These are phyloP conservation scores for Zalophus californianus DNA, from an alignment of 2,797 vertebrate species.

Conservation along the genomic window DNA sequence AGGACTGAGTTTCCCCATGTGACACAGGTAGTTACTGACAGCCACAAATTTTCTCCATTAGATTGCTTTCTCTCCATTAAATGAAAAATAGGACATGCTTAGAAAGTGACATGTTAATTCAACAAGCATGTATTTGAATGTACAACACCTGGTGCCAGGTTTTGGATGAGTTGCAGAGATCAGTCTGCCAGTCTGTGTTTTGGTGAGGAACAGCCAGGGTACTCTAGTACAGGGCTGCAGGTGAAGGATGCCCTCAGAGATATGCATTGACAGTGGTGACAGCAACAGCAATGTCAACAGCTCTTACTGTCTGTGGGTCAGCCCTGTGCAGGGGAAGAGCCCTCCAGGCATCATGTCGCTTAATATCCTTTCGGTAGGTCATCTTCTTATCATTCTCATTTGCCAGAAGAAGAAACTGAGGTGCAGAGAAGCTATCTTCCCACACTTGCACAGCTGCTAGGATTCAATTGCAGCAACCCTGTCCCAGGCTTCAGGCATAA, in stretches of 20 bases:
- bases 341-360: not conserved
- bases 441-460: not conserved
- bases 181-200: not conserved
- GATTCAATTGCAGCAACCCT: not conserved
- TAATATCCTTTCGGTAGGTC: not conserved
- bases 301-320: not conserved
- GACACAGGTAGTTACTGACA: not conserved
- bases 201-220: not conserved
- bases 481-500: not conserved
- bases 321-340: not conserved
- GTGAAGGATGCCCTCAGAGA: not conserved
- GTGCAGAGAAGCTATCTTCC: not conserved
- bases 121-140: not conserved
- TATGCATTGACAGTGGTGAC: not conserved
- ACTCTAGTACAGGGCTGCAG: not conserved
- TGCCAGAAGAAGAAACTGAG: slow-evolving; percentile 23
- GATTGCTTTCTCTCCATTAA: not conserved
- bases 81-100: not conserved
- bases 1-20: not conserved
- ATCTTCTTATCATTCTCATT: not conserved
- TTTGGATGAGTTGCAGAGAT: not conserved
- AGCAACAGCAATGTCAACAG: not conserved
- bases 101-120: not conserved
- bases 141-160: not conserved
- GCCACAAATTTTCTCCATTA: not conserved